Percentiles rank a stretch among this genome's conserved stretches.
These are phyloP conservation scores for Baccha elongata DNA, from an alignment of 2,888 invertebrate species.

Conservation along the genomic window DNA sequence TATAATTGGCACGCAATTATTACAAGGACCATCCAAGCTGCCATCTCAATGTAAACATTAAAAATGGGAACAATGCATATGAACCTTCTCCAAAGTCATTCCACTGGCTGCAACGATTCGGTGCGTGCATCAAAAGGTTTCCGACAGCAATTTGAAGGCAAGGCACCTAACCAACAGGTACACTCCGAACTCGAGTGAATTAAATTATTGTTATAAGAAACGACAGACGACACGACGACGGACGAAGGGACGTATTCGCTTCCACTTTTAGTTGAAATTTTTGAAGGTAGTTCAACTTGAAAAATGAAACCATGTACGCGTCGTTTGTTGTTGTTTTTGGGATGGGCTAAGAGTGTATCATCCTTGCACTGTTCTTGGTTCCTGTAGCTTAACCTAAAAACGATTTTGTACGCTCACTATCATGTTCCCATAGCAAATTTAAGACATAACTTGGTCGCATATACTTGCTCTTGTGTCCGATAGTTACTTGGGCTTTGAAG, in stretches of 20 bases:
- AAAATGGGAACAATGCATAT: neutral
- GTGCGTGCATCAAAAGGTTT: constrained; percentile 30
- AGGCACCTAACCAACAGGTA: constrained; percentile 52
- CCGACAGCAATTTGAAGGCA: constrained; percentile 38
- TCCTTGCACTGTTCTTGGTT: constrained; percentile 45
- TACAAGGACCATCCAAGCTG: constrained; percentile 59
- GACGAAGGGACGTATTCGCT: neutral
- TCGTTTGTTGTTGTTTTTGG: neutral
- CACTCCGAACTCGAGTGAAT: constrained; percentile 9
- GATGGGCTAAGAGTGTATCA: constrained; percentile 11
- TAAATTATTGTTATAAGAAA: constrained; percentile 7
- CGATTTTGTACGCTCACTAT: constrained; percentile 13
- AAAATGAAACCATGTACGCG: constrained; percentile 16
- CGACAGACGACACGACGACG: neutral
- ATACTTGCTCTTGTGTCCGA: too few species aligned
- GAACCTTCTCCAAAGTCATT: constrained; percentile 13
- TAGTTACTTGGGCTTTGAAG: too few species aligned
- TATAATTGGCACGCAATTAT: constrained; percentile 31
- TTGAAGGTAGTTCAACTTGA: constrained; percentile 69
- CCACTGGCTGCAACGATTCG: constrained; percentile 15
- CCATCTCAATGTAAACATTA: neutral
- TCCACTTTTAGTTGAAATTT: constrained; percentile 16
- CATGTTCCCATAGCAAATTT: constrained; percentile 10
- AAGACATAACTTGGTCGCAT: too few species aligned
- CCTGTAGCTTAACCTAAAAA: constrained; percentile 50